Percentiles rank a stretch among this genome's conserved stretches.
Evolutionary conservation across 2,113 vertebrate species (phyloP).

Genomic region (Cisticola juncidis): DNA sequence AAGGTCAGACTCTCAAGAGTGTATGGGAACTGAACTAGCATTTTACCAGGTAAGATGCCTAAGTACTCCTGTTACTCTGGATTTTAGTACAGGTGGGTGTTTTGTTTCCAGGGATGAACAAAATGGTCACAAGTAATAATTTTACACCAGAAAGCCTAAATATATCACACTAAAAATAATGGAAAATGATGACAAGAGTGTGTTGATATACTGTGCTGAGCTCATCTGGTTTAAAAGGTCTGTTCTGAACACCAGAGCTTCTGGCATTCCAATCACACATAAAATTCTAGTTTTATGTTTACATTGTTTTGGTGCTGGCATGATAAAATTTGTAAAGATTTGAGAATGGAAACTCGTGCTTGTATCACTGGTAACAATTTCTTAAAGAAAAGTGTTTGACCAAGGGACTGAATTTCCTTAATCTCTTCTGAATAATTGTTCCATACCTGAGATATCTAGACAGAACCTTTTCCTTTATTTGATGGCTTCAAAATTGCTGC

Average conservation of each 20-base stretch:
- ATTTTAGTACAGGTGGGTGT: neutral
- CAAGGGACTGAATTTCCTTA: neutral
- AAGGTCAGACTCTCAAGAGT: neutral
- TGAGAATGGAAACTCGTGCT: neutral
- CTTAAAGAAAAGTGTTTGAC: neutral
- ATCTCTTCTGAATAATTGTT: neutral
- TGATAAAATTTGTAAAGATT: neutral
- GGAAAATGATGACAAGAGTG: fast-evolving
- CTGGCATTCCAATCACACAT: fast-evolving
- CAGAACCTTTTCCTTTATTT: neutral
- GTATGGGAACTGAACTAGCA: neutral
- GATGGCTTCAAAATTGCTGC: neutral
- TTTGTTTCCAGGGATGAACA: neutral
- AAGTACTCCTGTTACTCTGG: neutral
- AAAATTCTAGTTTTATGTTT: neutral
- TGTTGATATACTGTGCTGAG: neutral
- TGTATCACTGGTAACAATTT: neutral
- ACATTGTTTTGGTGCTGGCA: neutral
- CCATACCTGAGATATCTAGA: neutral
- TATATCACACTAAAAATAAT: neutral
- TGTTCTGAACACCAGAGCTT: fast-evolving
- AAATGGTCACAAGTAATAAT: neutral
- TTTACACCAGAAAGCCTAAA: neutral
- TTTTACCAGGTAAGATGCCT: neutral
- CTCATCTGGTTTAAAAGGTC: neutral